phyloP scores from a whole-genome alignment of 1,140 invertebrate genomes.

The Tribolium madens region DNA sequence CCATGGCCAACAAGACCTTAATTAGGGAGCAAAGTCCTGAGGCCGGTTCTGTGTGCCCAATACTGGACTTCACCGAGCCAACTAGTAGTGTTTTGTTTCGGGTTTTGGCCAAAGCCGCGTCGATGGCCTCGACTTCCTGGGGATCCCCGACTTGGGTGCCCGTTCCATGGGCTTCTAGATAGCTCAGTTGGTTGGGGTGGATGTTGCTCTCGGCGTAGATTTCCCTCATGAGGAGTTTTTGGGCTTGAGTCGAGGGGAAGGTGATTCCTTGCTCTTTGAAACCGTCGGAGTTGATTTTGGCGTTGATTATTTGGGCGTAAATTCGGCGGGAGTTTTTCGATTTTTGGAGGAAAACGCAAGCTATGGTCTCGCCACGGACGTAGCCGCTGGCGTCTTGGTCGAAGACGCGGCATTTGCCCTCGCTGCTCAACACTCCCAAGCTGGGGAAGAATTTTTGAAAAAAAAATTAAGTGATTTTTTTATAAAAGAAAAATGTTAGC shows the following conservation, averaged over 20 bases:
- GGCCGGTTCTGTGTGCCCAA: constrained; percentile 93
- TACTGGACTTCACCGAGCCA: constrained; percentile 93
- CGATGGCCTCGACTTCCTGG: constrained; percentile 90
- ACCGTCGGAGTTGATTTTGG: constrained; percentile 87
- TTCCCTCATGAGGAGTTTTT: constrained; percentile 82
- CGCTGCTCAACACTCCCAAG: constrained; percentile 85
- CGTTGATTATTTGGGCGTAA: constrained; percentile 72
- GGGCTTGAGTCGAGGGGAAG: constrained; percentile 87
- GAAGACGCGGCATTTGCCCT: constrained; percentile 92
- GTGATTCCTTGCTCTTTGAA: constrained; percentile 85
- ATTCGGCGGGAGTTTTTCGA: constrained; percentile 81
- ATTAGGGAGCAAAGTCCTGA: constrained; percentile 88
- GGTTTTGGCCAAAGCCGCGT: constrained; percentile 81
- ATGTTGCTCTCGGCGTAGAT: constrained; percentile 88
- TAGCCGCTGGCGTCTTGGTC: constrained; percentile 86
- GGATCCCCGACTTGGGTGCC: constrained; percentile 85
- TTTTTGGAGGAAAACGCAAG: constrained; percentile 85
- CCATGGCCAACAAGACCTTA: constrained; percentile 84
- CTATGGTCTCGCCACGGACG: constrained; percentile 81
- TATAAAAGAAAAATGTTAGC: background rate
- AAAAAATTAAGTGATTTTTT: background rate
- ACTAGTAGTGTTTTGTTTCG: constrained; percentile 79
- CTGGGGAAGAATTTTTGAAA: too few relatives aligned
- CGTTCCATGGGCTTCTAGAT: constrained; percentile 94
- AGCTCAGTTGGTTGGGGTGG: constrained; percentile 79